Conservation (phyloP, 2,113 vertebrate species). For the Mesoclemmys tuberculata region DNA sequence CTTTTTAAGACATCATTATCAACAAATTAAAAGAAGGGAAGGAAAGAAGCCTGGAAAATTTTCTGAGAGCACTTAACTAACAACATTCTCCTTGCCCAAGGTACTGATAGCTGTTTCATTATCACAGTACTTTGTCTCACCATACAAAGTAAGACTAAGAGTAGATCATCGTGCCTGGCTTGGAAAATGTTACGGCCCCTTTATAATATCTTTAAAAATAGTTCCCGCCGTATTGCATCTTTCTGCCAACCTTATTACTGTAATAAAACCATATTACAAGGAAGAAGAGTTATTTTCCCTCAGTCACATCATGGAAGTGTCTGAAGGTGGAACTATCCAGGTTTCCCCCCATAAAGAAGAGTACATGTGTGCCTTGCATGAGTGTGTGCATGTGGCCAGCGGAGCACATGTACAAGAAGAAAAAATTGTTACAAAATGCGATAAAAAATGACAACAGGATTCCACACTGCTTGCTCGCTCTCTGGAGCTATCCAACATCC, state of each 20-base stretch:
- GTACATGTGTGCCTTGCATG: background rate
- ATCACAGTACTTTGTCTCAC: background rate
- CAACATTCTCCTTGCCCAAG: background rate
- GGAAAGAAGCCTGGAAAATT: background rate
- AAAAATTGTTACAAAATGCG: background rate
- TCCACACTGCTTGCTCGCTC: background rate
- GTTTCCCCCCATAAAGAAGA: background rate
- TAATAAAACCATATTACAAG: background rate
- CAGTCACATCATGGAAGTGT: background rate
- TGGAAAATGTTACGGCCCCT: background rate
- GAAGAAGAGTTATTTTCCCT: background rate
- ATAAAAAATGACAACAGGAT: background rate
- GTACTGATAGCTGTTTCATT: background rate
- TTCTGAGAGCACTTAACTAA: background rate
- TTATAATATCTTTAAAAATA: background rate
- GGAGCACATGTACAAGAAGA: background rate
- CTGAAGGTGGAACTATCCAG: background rate
- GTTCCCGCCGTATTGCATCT: background rate
- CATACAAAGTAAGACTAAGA: background rate
- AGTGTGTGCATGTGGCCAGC: background rate
- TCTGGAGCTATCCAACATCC: background rate
- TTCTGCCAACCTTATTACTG: background rate
- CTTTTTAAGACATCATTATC: background rate
- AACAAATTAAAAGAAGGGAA: background rate
- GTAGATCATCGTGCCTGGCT: background rate